Conservation (phyloP, 1,140 invertebrate genomes). For the Glossosoma conforme region DNA sequence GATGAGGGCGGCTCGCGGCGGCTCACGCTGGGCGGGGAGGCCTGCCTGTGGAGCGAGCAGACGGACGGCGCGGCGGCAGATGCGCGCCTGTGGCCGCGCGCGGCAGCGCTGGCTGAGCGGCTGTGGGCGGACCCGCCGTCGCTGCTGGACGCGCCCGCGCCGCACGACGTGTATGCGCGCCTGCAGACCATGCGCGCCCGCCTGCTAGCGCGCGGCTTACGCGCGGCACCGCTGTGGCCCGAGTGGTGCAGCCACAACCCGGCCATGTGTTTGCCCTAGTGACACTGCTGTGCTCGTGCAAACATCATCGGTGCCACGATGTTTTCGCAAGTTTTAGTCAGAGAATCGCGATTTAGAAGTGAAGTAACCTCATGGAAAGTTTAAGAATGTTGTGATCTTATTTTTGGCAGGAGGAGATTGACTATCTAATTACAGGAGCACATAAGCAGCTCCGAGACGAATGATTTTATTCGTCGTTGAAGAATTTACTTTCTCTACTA, state of each 20-base stretch:
- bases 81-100: constrained; percentile 64
- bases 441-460: no score
- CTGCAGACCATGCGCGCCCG: constrained; percentile 61
- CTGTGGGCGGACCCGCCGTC: constrained; percentile 45
- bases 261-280: constrained; percentile 58
- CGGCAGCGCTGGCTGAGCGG: constrained; percentile 66
- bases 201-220: constrained; percentile 55
- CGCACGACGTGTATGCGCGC: constrained; percentile 59
- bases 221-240: constrained; percentile 67
- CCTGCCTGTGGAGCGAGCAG: constrained; percentile 70
- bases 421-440: no score
- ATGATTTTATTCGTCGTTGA: no score
- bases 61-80: constrained; percentile 56
- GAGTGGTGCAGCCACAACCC: constrained; percentile 71
- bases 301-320: no score
- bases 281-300: no score
- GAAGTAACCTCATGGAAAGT: no score
- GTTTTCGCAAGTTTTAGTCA: no score
- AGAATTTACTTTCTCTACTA: no score
- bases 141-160: constrained; percentile 36
- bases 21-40: constrained; percentile 69
- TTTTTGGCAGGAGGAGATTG: no score
- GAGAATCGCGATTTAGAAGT: no score
- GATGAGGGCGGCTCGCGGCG: constrained; percentile 52
- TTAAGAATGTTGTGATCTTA: no score